Evolutionary conservation across 2,113 vertebrate species (phyloP).

Genomic region (Sakesphorus luctuosus): DNA sequence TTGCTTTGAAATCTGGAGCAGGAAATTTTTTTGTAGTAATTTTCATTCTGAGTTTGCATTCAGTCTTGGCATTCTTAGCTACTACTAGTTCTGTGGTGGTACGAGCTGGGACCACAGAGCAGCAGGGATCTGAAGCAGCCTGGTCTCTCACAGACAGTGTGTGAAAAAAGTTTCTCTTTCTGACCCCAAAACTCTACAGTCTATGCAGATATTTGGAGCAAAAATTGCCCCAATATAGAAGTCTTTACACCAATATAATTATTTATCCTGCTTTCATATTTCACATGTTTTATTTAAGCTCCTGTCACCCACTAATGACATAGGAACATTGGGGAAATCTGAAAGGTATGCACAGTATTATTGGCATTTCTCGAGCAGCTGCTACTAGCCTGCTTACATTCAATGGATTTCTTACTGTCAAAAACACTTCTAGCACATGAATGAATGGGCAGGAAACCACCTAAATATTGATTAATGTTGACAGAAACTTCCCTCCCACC

Average conservation of each 20-base stretch:
- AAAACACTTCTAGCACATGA: neutral
- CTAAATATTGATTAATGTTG: constrained; percentile 28
- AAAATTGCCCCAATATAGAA: neutral
- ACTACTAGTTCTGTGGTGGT: neutral
- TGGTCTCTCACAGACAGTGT: neutral
- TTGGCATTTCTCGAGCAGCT: neutral
- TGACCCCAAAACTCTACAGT: neutral
- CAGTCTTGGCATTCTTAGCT: neutral
- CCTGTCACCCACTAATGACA: neutral
- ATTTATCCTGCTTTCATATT: neutral
- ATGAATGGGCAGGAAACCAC: neutral
- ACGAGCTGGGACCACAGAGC: neutral
- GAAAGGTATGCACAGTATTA: neutral
- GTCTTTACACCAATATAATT: neutral
- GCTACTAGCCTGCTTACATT: neutral
- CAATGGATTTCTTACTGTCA: constrained; percentile 19
- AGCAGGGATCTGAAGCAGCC: neutral
- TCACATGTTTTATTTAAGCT: neutral
- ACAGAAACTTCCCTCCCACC: neutral
- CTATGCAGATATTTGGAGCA: neutral
- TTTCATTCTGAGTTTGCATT: neutral
- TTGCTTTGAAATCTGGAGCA: neutral
- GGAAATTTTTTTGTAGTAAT: neutral
- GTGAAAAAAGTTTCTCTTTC: neutral
- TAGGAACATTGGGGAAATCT: neutral